Conservation (phyloP, 1,140 invertebrate genomes). For the Acromyrmex charruanus region DNA sequence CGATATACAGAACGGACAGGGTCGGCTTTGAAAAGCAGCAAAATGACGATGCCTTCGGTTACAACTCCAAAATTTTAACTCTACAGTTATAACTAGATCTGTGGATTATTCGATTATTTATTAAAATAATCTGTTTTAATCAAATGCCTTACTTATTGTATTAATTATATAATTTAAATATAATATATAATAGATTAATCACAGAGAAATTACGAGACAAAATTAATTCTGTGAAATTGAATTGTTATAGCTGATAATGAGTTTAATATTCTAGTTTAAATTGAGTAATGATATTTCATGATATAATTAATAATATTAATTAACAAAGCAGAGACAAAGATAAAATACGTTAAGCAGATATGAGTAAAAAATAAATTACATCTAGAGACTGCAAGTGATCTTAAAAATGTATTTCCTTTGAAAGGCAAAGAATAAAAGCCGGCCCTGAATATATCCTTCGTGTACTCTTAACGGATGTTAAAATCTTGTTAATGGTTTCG, state of each 20-base stretch:
- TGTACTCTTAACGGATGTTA: slow-evolving; percentile 54
- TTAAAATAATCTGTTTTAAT: background rate
- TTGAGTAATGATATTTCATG: background rate
- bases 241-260: background rate
- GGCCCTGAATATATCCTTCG: slow-evolving; percentile 22
- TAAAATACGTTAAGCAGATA: background rate
- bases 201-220: background rate
- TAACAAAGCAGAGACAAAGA: background rate
- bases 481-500: slow-evolving; percentile 59
- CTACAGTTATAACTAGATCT: background rate
- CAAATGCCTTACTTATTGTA: background rate
- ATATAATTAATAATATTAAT: slow-evolving; percentile 16
- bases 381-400: too few relatives aligned
- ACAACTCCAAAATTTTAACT: background rate
- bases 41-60: background rate
- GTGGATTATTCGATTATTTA: background rate
- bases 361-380: background rate
- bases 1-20: slow-evolving; percentile 30
- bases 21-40: slow-evolving; percentile 2
- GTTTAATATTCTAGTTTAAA: slow-evolving; percentile 9
- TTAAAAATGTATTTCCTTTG: background rate
- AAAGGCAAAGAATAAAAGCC: background rate
- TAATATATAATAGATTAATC: slow-evolving; percentile 1
- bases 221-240: background rate
- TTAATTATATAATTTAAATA: background rate